Evolutionary conservation across 2,888 invertebrate genomes (phyloP), one percentile per base, ranked within the genome.

Genomic region (Chymomyza fuscimana): DNA sequence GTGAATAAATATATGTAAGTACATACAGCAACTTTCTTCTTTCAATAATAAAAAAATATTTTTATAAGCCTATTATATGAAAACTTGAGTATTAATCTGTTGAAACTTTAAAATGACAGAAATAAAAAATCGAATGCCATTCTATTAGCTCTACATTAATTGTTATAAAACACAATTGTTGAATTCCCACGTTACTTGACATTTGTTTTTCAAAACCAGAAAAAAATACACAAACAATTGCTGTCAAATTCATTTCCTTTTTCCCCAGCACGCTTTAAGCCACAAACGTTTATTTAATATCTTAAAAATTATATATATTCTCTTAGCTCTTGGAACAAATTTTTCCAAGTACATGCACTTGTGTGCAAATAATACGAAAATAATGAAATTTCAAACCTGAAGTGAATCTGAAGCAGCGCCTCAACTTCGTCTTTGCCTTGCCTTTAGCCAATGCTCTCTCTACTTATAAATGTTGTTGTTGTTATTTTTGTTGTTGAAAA

Each of bases 311-410:
- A 46, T 46, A 12, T 46, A 46, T 12, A 46, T 46, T 15, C 4
- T 12, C 10, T 12, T 46, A 12, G 10, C 40, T 46, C 2, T 46
- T 12, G 12, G 40, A 10, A 46, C 62, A 74, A 74, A 78, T 63
- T 64, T 69, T 40, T 65, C n/a, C 56, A 71, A 73, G 75, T 67
- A 69, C 63, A 71, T 65, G 74, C 76, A 68, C 80, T 81, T 75
- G 74, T 76, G 77, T 76, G 78, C 69, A 73, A 76, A 83, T 82
- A 83, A 83, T 83, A 76, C 63, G 76, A 77, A 86, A 86, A 86
- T 86, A 84, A 86, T 88, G 86, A 88, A 86, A 86, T 86, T 88
- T 77, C 71, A 77, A 82, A 86, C 82, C 87, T 82, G 84, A 80
- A 84, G 60, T 29, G 54, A 82, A 86, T 80, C 87, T 82, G 84